Evolutionary conservation across 92 coral and sea anemone species (phyloP), one percentile per base, ranked within the genome.

Genomic region (Paragorgia papillata): DNA sequence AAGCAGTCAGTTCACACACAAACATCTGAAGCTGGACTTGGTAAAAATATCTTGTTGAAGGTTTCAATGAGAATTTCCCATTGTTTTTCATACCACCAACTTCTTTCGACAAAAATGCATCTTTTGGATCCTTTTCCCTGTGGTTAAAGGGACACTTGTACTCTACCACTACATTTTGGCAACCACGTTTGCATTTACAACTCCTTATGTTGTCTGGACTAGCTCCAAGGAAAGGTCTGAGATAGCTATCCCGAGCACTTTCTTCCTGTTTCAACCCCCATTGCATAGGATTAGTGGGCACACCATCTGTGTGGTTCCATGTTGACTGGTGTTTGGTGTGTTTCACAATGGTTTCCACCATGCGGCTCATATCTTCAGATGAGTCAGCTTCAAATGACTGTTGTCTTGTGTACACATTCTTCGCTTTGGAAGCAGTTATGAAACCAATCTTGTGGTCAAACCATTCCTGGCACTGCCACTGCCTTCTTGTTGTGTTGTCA

Each of bases 281-380:
- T 20, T 60, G 27, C 33, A 27, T 20, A 10, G 67, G 67, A 60
- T 32, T 32, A 26, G 5, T 25, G 19, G 69, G 69, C 22, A 31
- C 69, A 46, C 14, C 53, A 15, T 46, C n/a, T 2, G 14, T 15
- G n/a, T 46, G 53, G 53, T 15, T 6, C 2, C 53, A 6, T 46
- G n/a, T 46, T 15, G 15, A 7, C 53, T 46, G 9, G 9, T 15
- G 53, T 46, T 2, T 2, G 9, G 14, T 46, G n/a, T 46, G 64
- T 25, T 58, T 2, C 7, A 25, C 33, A 7, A 58, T 58, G 25
- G 59, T 82, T 67, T 89, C 79, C 24, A 89, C 82, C 86, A 85
- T 15, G 26, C 12, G 13, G 31, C 44, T 57, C 32, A 54, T 76
- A 57, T 31, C 48, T 14, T 63, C 48, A 32, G n/a, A 13, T 28